Base-by-base conservation (phyloP, 2,888 invertebrate genomes). In the Lochmaea capreae region DNA sequence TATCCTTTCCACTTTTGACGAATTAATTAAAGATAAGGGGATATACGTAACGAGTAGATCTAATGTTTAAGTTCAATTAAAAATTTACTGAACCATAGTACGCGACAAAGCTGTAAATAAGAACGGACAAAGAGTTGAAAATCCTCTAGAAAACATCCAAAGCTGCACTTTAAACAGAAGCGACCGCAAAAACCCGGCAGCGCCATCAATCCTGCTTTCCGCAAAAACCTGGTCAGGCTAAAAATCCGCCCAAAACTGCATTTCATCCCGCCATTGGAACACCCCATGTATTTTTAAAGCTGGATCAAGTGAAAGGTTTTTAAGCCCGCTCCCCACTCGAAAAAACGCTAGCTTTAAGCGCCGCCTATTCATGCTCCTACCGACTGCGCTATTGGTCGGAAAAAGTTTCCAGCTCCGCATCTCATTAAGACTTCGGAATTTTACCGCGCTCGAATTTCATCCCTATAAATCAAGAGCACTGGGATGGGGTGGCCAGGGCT, bases 351-450 rank as follows among this genome's bases (percentile, higher is more conserved):
- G 63, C 68, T 76, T 75, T 61, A 77, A 78, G 84, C 82, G 76
- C 82, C 85, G 85, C 85, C 86, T 84, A 77, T 79, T 79, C 79
- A 79, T 78, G 77, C 79, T 78, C 79, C 79, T 80, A 65, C 42
- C 72, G 71, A 79, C 79, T 73, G 72, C 80, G 80, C 84, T 81
- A 87, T 87, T 87, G 87, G 87, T 79, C 77, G 86, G 85, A 86
- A 87, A 87, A 87, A 87, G 85, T 87, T 86, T 81, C 81, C 82
- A 81, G 85, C 83, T 81, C 85, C 84, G 85, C 87, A 87, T 87
- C 85, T 87, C 87, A 87, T 87, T 87, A 87, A 86, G 85, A 84
- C 86, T 86, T 85, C 84, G 84, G 84, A 84, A 84, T 86, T 87
- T 87, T 86, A 85, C 83, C 82, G 83, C 83, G 82, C 82, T 82